A percentile compares a stretch with the other conserved stretches of the same genome.
Evolutionary conservation across 2,888 invertebrate genomes (phyloP).

Genomic region (Lochmaea capreae): DNA sequence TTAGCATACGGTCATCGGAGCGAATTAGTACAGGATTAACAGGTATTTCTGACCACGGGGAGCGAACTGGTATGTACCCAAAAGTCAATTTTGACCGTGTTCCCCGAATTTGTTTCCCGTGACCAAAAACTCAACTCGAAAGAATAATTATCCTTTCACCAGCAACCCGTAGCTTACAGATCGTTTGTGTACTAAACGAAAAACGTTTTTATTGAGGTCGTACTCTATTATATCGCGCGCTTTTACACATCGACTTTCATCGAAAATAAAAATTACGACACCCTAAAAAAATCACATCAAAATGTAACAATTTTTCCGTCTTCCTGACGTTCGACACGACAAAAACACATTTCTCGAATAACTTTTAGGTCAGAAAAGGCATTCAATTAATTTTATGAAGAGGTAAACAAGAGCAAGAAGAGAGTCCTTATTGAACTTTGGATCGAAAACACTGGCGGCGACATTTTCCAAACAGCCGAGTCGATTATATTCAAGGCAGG

Average conservation of each 20-base stretch:
- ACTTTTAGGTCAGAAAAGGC: constrained; percentile 30
- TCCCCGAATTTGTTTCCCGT: too few relatives aligned
- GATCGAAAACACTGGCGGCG: constrained; percentile 12
- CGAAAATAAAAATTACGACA: constrained; percentile 27
- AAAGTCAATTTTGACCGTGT: too few relatives aligned
- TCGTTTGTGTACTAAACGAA: constrained; percentile 23
- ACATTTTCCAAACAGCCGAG: neutral
- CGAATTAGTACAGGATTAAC: too few relatives aligned
- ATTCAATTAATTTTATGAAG: constrained; percentile 40
- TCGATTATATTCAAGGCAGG: neutral
- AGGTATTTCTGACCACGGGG: too few relatives aligned
- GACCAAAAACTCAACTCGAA: too few relatives aligned
- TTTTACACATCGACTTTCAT: constrained; percentile 19
- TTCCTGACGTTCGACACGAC: constrained; percentile 21
- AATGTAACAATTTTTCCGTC: constrained; percentile 32
- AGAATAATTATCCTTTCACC: neutral
- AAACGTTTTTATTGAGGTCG: constrained; percentile 21
- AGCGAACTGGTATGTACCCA: too few relatives aligned
- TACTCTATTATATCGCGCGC: constrained; percentile 17
- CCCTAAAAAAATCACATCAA: constrained; percentile 35
- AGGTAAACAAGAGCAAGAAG: constrained; percentile 34
- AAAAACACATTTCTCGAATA: constrained; percentile 31
- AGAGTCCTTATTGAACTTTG: constrained; percentile 22
- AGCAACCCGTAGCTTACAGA: constrained; percentile 4
- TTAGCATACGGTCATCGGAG: too few relatives aligned